These are phyloP conservation scores for Epiblema foenella DNA, from an alignment of 2,888 invertebrate species.

Conservation along the genomic window DNA sequence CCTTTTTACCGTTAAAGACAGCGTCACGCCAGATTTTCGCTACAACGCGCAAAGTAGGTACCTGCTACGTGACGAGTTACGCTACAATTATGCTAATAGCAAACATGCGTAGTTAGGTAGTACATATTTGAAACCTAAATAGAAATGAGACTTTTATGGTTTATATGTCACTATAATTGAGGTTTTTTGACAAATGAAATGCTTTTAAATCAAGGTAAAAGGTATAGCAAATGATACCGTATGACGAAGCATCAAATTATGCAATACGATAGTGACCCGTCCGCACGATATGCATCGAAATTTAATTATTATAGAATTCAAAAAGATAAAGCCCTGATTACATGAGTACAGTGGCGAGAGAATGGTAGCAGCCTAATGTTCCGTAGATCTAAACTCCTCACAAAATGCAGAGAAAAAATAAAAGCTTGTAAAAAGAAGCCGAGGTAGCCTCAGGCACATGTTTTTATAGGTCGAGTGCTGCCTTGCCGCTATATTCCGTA, in stretches of 20 bases:
- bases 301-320: conserved; percentile 33
- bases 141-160: too few relatives aligned
- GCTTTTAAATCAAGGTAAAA: background rate
- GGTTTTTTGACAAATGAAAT: background rate
- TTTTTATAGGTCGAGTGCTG: too few relatives aligned
- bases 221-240: conserved; percentile 5
- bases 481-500: background rate
- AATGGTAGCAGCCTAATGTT: background rate
- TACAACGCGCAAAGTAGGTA: too few relatives aligned
- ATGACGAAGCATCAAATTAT: background rate
- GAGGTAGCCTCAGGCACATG: too few relatives aligned
- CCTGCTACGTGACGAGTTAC: background rate
- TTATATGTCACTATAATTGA: too few relatives aligned
- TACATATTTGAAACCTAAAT: too few relatives aligned
- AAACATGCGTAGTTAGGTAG: too few relatives aligned
- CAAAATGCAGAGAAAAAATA: too few relatives aligned
- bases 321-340: conserved; percentile 14
- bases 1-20: background rate
- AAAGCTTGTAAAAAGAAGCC: too few relatives aligned
- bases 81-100: too few relatives aligned
- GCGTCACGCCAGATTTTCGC: background rate
- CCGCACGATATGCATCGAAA: conserved; percentile 39
- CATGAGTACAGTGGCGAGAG: background rate
- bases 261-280: conserved; percentile 7
- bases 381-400: too few relatives aligned